phyloP scores from a whole-genome alignment of 2,797 vertebrate genomes.

The Brachyalestes nurse region DNA sequence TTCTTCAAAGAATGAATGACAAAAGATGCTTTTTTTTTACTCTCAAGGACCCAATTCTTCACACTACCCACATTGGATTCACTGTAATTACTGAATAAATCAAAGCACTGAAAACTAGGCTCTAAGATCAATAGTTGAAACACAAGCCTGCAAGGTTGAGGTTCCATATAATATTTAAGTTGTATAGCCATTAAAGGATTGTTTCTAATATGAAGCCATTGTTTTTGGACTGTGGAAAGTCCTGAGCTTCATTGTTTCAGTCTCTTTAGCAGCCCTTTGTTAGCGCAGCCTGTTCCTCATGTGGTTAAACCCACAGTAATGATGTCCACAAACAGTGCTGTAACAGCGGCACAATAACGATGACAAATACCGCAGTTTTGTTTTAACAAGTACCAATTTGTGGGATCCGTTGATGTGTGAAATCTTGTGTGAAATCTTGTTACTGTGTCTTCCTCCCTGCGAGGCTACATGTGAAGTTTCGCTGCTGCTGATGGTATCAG shows the following conservation, averaged over 20 bases:
- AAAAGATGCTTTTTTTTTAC: background rate
- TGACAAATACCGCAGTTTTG: constrained; percentile 4
- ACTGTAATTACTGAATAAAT: background rate
- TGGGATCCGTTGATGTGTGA: background rate
- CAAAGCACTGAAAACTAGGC: too few species aligned
- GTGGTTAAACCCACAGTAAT: background rate
- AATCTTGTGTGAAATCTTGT: background rate
- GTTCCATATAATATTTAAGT: too few species aligned
- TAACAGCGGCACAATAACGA: constrained; percentile 63
- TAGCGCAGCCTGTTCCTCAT: background rate
- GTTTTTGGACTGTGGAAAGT: constrained; percentile 54
- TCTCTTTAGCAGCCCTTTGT: constrained; percentile 5
- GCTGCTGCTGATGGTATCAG: background rate
- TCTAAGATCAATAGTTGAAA: too few species aligned
- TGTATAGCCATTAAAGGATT: too few species aligned
- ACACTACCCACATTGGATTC: background rate
- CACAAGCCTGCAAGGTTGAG: background rate
- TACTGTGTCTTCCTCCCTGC: background rate
- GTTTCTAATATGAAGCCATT: constrained; percentile 51
- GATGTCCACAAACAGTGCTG: constrained; percentile 15
- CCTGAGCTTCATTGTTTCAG: constrained; percentile 64
- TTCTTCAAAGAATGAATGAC: background rate
- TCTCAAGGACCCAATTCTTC: background rate
- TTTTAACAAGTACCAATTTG: constrained; percentile 26
- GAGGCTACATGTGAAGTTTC: background rate